Conservation (phyloP, 2,888 invertebrate species). For the Venustoraphidia nigricollis region DNA sequence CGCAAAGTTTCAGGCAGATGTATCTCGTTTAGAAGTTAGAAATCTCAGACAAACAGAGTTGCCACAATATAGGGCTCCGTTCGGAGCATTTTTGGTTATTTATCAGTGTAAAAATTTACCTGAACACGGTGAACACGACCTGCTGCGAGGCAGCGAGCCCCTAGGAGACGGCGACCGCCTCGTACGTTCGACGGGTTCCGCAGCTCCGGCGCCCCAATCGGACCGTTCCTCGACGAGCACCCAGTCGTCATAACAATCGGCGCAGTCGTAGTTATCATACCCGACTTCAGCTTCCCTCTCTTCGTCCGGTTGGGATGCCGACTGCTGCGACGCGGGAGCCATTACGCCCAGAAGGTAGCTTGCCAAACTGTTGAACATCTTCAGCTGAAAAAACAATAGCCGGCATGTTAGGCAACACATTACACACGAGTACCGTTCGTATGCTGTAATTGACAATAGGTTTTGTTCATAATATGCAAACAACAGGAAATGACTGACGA, state of each 20-base stretch:
- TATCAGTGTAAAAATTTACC: conserved; percentile 9
- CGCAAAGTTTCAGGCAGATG: no score
- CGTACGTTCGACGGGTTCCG: not conserved
- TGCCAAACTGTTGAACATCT: conserved; percentile 44
- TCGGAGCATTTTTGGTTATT: no score
- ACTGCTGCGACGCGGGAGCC: conserved; percentile 9
- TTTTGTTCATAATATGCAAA: no score
- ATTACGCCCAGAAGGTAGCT: conserved; percentile 30
- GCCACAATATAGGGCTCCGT: no score
- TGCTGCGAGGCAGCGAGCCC: conserved; percentile 19
- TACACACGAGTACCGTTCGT: not conserved
- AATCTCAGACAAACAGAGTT: no score
- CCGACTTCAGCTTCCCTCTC: conserved; percentile 5
- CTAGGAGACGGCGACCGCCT: conserved; percentile 8
- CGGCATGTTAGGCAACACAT: no score
- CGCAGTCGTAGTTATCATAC: conserved; percentile 13
- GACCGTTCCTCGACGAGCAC: conserved; percentile 30
- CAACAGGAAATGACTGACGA: no score
- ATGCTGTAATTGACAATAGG: conserved; percentile 8
- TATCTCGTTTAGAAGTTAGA: no score
- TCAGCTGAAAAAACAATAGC: conserved; percentile 17
- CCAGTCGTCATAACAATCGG: conserved; percentile 29
- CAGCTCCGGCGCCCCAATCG: conserved; percentile 21
- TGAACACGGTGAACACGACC: conserved; percentile 23
- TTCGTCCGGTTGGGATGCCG: conserved; percentile 3